Conservation (phyloP, 1,140 invertebrate genomes). For the Philotrypesis tridentata region DNA sequence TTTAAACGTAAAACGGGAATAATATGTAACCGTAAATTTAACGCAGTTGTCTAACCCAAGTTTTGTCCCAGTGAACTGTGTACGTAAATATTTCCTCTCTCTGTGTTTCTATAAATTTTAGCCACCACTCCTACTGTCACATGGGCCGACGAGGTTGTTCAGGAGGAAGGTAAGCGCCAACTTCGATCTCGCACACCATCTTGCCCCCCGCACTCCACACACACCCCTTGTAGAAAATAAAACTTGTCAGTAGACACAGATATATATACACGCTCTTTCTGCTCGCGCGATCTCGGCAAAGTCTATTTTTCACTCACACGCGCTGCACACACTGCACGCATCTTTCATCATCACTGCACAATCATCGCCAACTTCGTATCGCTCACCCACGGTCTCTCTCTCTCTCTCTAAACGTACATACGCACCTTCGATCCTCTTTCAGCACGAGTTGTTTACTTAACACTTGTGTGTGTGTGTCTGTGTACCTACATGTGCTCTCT, state of each 20-base stretch:
- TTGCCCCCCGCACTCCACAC: background rate
- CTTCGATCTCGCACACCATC: background rate
- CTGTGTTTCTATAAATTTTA: conserved; percentile 45
- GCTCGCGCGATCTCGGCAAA: no score
- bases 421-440: background rate
- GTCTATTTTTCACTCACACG: background rate
- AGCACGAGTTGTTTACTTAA: conserved; percentile 5
- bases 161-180: conserved; percentile 41
- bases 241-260: no score
- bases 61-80: conserved; percentile 13
- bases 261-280: no score
- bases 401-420: no score
- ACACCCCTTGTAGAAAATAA: background rate
- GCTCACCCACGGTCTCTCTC: background rate
- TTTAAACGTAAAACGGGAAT: background rate
- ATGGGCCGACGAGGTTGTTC: conserved; percentile 7
- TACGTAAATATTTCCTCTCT: conserved; percentile 17
- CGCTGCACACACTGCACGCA: no score
- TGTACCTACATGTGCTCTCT: no score
- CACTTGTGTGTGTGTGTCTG: conserved; percentile 26
- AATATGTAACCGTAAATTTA: background rate
- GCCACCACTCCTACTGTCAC: conserved; percentile 13
- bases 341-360: no score
- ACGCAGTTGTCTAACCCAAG: background rate
- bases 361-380: no score